These are phyloP conservation scores for Elanus axillaris DNA, from an alignment of 2,113 vertebrate species.

Conservation along the genomic window DNA sequence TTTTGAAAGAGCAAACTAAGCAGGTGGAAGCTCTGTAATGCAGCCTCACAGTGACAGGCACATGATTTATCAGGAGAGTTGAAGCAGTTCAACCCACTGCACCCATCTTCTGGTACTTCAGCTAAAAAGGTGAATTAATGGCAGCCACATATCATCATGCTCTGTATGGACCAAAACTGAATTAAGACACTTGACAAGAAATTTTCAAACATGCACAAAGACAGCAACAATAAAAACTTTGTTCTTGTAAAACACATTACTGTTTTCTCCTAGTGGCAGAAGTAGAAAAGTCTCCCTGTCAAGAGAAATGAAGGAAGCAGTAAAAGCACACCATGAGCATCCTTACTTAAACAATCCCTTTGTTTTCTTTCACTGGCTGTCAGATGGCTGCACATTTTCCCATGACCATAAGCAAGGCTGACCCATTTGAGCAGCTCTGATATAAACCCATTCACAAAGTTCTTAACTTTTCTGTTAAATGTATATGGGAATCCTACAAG, in stretches of 20 bases:
- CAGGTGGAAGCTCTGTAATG: fast-evolving
- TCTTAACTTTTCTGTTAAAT: neutral
- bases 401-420: fast-evolving
- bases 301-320: neutral
- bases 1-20: neutral
- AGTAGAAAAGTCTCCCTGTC: neutral
- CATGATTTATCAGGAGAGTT: neutral
- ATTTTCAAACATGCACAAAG: neutral
- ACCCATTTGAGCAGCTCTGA: neutral
- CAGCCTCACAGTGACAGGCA: neutral
- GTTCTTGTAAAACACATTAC: neutral
- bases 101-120: neutral
- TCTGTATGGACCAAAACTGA: neutral
- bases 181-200: neutral
- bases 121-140: neutral
- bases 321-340: neutral
- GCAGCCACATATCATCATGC: neutral
- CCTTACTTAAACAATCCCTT: neutral
- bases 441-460: neutral
- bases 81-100: neutral
- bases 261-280: neutral
- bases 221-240: neutral
- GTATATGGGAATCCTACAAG: neutral
- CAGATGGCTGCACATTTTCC: neutral
- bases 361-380: neutral